Percentiles rank a stretch among this genome's conserved stretches.
Conservation (phyloP, 2,888 invertebrate genomes). For the Xanthia icteritia region DNA sequence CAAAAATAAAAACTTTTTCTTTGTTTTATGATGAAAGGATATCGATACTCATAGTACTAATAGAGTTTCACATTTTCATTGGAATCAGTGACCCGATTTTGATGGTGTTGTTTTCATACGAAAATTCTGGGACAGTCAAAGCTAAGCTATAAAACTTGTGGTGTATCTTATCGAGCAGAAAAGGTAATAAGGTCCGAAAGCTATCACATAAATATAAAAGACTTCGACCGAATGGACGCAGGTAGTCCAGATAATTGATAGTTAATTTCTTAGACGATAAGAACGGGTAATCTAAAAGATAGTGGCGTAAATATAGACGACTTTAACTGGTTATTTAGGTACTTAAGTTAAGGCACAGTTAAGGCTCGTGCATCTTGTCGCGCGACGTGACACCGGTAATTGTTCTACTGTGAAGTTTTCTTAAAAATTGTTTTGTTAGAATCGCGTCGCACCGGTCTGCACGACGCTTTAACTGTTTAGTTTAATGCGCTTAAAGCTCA, state of each 20-base stretch:
- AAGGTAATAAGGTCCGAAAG: conserved; percentile 30
- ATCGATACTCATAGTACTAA: neutral
- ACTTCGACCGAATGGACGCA: conserved; percentile 16
- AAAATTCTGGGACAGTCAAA: conserved; percentile 31
- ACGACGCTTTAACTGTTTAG: neutral
- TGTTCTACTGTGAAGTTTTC: too few species aligned
- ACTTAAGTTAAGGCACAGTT: neutral
- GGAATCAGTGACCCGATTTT: conserved; percentile 47
- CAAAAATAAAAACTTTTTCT: too few species aligned
- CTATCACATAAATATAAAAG: conserved; percentile 36
- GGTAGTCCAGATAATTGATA: conserved; percentile 19
- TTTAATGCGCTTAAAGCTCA: conserved; percentile 24
- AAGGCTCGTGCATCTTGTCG: too few species aligned
- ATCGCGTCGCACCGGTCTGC: too few species aligned
- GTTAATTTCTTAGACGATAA: conserved; percentile 23
- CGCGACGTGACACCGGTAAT: too few species aligned
- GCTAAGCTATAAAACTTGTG: conserved; percentile 52
- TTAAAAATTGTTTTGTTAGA: too few species aligned
- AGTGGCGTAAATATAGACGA: neutral
- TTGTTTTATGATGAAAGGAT: neutral
- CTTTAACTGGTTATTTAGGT: neutral
- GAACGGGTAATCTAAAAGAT: neutral
- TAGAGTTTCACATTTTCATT: conserved; percentile 15
- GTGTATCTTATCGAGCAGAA: conserved; percentile 52
- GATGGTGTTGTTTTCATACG: conserved; percentile 53